A percentile compares a stretch with the other conserved stretches of the same genome.
These are phyloP conservation scores for Aricia artaxerxes DNA, from an alignment of 2,888 invertebrate genomes.

Conservation along the genomic window DNA sequence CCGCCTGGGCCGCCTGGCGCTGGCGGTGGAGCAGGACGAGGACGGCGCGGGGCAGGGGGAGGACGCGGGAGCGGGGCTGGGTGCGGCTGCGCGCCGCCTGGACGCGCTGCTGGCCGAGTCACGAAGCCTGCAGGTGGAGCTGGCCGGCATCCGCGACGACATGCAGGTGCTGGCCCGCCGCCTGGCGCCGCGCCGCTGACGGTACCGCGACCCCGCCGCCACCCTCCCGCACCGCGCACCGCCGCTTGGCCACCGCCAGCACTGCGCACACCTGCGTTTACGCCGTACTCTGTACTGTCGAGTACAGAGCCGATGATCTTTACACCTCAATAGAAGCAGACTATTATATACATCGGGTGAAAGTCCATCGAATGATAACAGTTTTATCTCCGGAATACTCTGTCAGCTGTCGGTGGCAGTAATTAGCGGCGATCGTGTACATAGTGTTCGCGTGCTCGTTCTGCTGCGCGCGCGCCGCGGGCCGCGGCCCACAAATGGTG, in stretches of 20 bases:
- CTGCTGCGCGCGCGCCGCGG: slow-evolving; percentile 4
- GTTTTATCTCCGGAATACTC: background rate
- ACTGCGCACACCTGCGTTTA: background rate
- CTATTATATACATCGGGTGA: background rate
- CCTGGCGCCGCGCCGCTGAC: slow-evolving; percentile 66
- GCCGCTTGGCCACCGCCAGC: slow-evolving; percentile 31
- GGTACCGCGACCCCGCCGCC: slow-evolving; percentile 56
- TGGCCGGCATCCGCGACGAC: slow-evolving; percentile 74
- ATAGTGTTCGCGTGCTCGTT: background rate
- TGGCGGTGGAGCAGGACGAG: slow-evolving; percentile 72
- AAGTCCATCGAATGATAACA: background rate
- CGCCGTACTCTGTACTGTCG: background rate
- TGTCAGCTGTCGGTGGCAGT: background rate
- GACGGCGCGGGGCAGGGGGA: slow-evolving; percentile 60
- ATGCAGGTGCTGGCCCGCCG: slow-evolving; percentile 78
- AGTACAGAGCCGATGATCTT: background rate
- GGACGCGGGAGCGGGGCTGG: slow-evolving; percentile 52
- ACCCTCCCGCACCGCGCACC: slow-evolving; percentile 35
- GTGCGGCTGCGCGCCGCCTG: slow-evolving; percentile 64
- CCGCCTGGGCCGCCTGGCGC: slow-evolving; percentile 65
- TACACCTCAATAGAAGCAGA: background rate
- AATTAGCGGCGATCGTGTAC: background rate
- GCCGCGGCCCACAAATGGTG: background rate
- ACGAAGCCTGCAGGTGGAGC: slow-evolving; percentile 67
- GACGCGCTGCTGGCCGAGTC: slow-evolving; percentile 73